Base-by-base conservation (phyloP, 2,888 invertebrate species). In the Punctoribates punctum region DNA sequence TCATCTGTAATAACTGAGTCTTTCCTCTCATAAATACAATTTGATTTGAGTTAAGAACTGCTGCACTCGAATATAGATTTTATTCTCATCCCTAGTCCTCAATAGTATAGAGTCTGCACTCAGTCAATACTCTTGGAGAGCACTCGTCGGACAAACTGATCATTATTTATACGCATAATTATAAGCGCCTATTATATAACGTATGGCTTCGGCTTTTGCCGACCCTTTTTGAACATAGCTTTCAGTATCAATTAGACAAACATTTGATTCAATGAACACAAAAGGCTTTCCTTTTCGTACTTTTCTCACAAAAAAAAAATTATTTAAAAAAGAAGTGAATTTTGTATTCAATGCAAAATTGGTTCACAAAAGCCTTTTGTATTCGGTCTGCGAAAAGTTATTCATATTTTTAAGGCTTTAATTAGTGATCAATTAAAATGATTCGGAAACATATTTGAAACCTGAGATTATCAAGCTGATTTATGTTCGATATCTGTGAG, bases 131-230 rank as follows among this genome's bases (percentile, higher is more conserved):
- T 9, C 9, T 38, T 65, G 34, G 17, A 65, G 65, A 65, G 42
- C 70, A 42, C 70, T 38, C 23, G 42, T 70, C 70, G 20, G 42
- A 70, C 70, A 46, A 67, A 70, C 17, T 70, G 70, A 70, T 70
- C 70, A 70, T 70, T 70, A 70, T 70, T 70, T 70, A 70, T 46
- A 46, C 38, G 42, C 70, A 70, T 70, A 70, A 70, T 70, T 70
- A 34, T 70, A n/a, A 70, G 20, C 23, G 6, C 8, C 23, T 20
- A 23, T 20, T 25, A 46, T 23, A 70, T 70, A 46, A 46, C 70
- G 34, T 70, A 70, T 70, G 70, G 70, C 38, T 70, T 70, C 70
- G 20, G 42, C 46, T 29, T 65, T 34, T 67, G 3, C 23, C 9
- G n/a, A 15, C 34, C 70, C 34, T 42, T 67, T 42, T 70, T 65